A percentile compares a stretch with the other conserved stretches of the same genome.
Evolutionary conservation across 2,888 invertebrate genomes (phyloP).

Genomic region (Aricia artaxerxes): DNA sequence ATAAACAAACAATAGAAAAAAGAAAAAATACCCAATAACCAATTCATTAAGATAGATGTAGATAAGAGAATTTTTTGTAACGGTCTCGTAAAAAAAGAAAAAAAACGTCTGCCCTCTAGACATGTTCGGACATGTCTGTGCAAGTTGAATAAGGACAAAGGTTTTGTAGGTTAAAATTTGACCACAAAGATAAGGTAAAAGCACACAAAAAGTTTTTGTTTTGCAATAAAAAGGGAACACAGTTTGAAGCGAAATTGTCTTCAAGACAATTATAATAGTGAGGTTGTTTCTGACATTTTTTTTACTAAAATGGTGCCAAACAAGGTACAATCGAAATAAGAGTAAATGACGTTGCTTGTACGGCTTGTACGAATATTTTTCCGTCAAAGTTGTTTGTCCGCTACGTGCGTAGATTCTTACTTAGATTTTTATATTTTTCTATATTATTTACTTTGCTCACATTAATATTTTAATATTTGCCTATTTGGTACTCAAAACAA

Average conservation of each 20-base stretch:
- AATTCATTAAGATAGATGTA: conserved; percentile 12
- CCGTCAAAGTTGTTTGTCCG: too few relatives aligned
- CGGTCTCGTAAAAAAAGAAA: background rate
- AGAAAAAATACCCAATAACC: background rate
- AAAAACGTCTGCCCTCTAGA: background rate
- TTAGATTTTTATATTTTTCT: too few relatives aligned
- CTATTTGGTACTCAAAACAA: too few relatives aligned
- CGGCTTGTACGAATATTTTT: too few relatives aligned
- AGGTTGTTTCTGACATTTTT: too few relatives aligned
- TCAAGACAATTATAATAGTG: too few relatives aligned
- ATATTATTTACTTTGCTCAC: too few relatives aligned
- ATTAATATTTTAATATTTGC: too few relatives aligned
- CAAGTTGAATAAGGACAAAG: background rate
- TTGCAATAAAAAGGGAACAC: background rate
- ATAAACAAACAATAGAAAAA: background rate
- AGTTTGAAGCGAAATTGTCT: background rate
- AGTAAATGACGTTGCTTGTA: too few relatives aligned
- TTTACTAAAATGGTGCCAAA: too few relatives aligned
- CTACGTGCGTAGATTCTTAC: too few relatives aligned
- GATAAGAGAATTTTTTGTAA: conserved; percentile 10
- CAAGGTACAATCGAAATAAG: too few relatives aligned
- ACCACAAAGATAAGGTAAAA: background rate
- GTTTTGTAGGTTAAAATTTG: conserved; percentile 4
- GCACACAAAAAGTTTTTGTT: background rate
- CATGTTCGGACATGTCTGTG: conserved; percentile 7